Evolutionary conservation across 1,140 invertebrate species (phyloP), one percentile per base, ranked within the genome.

Genomic region (Heliconius hermathena): DNA sequence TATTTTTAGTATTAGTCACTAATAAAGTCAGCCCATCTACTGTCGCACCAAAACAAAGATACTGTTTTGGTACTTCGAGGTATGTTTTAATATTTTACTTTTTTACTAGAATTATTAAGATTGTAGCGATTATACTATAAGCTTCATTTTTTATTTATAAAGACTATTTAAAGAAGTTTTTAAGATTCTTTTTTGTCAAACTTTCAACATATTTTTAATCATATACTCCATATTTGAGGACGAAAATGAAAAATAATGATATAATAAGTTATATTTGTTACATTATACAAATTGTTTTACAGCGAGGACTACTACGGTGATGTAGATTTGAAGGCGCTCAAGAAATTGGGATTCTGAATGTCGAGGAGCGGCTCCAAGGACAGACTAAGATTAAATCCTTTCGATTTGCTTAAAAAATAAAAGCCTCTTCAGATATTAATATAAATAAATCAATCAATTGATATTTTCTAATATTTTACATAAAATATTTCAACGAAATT

Each of bases 261-360:
- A 54, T 20, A 54, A n/a, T 54, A 18, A 54, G 8, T 54, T 54
- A 20, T 54, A 20, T 54, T 54, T 54, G 4, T 73, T 18, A 77
- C 18, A 74, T 78, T 75, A 72, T 71, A 71, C 70, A 11, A 57
- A 75, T 84, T 80, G 72, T 87, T 93, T 95, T 95, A 91, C 95
- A 98, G 97, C 92, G 97, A 97, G 95, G 97, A 98, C 95, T 98
- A 98, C 95, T 97, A 98, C 89, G 97, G 97, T 88, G 97, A 97
- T 89, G 96, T 98, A 85, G 97, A 98, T 94, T 94, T 97, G 82
- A 97, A 97, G 93, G 96, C 97, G 75, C 95, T 98, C 81, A 97
- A 97, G 95, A 97, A 97, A 93, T 93, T 97, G 91, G 97, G 97
- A 92, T 97, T 96, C 94, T 96, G 96, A 94, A 94, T 93, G 90